phyloP scores from a whole-genome alignment of 2,113 vertebrate species.

The Accipiter virgatus region DNA sequence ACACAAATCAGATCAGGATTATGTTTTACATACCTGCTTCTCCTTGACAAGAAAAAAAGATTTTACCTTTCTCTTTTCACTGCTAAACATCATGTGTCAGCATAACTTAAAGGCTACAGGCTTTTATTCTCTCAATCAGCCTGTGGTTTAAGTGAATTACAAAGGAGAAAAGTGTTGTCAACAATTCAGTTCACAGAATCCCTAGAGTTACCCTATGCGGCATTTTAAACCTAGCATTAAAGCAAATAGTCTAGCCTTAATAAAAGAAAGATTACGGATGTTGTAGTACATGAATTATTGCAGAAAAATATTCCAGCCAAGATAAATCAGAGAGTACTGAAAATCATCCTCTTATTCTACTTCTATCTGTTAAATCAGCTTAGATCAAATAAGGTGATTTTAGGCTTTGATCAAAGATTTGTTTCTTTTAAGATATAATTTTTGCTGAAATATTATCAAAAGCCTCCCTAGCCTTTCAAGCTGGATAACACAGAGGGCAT shows the following conservation, averaged over 20 bases:
- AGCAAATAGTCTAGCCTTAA: neutral
- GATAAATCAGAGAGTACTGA: neutral
- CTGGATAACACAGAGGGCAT: neutral
- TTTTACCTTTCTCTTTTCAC: neutral
- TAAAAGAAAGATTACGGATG: slow-evolving; percentile 23
- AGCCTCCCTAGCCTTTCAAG: neutral
- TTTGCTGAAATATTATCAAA: neutral
- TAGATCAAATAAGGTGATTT: neutral
- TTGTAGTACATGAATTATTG: neutral
- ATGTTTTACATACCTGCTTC: neutral
- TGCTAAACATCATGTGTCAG: neutral
- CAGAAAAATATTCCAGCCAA: neutral
- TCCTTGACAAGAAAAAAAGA: neutral
- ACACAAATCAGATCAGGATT: neutral
- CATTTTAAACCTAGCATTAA: neutral
- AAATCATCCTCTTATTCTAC: neutral
- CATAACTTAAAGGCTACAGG: neutral
- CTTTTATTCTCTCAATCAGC: neutral
- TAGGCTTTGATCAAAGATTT: slow-evolving; percentile 26
- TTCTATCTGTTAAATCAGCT: neutral
- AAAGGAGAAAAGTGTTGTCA: neutral
- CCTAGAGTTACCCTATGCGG: neutral
- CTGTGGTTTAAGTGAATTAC: neutral
- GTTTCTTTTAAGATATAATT: neutral
- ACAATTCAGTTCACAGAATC: neutral